Conservation (phyloP, 2,113 vertebrate genomes). For the Varanus komodoensis region DNA sequence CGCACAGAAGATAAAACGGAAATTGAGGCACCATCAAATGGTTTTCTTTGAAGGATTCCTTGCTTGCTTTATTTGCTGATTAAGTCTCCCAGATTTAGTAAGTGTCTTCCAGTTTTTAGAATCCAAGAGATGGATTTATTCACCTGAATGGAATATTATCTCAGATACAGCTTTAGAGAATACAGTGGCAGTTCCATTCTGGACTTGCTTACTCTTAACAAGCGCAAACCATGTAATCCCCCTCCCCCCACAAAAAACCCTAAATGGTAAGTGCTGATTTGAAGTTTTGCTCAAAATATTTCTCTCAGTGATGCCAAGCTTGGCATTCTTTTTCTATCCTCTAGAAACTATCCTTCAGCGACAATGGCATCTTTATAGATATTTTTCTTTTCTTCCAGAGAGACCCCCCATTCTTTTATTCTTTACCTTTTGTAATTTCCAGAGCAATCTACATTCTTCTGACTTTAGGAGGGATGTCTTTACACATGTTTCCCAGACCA, state of each 20-base stretch:
- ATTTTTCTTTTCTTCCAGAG: neutral
- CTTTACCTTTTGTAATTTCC: slow-evolving; percentile 18
- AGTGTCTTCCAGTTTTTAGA: too few relatives aligned
- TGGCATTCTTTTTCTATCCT: slow-evolving; percentile 48
- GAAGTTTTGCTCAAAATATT: slow-evolving; percentile 29
- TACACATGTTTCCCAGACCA: slow-evolving; percentile 48
- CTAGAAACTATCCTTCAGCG: neutral
- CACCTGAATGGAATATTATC: neutral
- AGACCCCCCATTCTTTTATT: slow-evolving; percentile 25
- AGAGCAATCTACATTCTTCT: slow-evolving; percentile 32
- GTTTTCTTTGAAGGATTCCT: neutral
- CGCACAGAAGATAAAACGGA: neutral
- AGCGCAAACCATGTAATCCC: slow-evolving; percentile 3
- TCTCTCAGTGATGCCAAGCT: slow-evolving; percentile 15
- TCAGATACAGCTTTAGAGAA: neutral
- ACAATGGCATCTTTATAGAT: too few relatives aligned
- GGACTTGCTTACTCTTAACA: neutral
- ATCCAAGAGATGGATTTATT: neutral
- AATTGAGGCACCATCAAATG: neutral
- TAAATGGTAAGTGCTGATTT: slow-evolving; percentile 24
- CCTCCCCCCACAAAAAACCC: neutral
- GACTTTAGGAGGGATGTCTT: slow-evolving; percentile 41
- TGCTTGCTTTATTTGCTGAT: neutral
- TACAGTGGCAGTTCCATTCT: neutral
- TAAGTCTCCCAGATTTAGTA: neutral